Conservation (phyloP, 2,888 invertebrate species). For the Miltochrista miniata region DNA sequence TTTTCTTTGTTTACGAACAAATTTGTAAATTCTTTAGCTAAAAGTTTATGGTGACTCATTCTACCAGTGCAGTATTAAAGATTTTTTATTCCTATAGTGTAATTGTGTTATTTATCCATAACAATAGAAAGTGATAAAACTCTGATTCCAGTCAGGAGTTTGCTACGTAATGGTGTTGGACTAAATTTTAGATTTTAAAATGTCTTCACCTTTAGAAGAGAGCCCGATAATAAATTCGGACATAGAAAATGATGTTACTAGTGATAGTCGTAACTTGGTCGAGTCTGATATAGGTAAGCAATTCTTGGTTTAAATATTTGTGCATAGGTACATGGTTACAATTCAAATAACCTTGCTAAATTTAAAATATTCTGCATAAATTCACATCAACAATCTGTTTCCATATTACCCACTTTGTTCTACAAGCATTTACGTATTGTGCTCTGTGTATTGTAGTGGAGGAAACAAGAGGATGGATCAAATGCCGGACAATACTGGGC, state of each 20-base stretch:
- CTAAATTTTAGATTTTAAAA: constrained; percentile 47
- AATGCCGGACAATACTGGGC: constrained; percentile 90
- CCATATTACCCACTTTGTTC: background rate
- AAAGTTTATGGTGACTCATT: constrained; percentile 40
- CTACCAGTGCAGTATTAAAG: constrained; percentile 22
- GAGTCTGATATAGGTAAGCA: constrained; percentile 58
- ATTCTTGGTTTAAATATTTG: background rate
- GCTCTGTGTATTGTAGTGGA: constrained; percentile 59
- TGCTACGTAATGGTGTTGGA: constrained; percentile 44
- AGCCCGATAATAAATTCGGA: constrained; percentile 74
- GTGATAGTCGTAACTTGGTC: constrained; percentile 65
- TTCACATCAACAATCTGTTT: background rate
- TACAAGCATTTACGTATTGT: background rate
- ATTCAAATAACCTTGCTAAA: background rate
- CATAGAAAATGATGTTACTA: constrained; percentile 71
- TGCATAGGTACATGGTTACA: background rate
- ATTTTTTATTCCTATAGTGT: constrained; percentile 20
- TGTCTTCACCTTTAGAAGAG: constrained; percentile 68
- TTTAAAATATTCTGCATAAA: background rate
- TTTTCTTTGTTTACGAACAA: constrained; percentile 46
- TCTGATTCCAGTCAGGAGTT: constrained; percentile 9
- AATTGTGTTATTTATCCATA: constrained; percentile 32
- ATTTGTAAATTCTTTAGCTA: constrained; percentile 19
- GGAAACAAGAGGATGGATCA: constrained; percentile 87
- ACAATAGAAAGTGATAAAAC: constrained; percentile 14